A percentile compares a stretch with the other conserved stretches of the same genome.
Evolutionary conservation across 2,113 vertebrate genomes (phyloP).

Genomic region (Ceyx melanurus): DNA sequence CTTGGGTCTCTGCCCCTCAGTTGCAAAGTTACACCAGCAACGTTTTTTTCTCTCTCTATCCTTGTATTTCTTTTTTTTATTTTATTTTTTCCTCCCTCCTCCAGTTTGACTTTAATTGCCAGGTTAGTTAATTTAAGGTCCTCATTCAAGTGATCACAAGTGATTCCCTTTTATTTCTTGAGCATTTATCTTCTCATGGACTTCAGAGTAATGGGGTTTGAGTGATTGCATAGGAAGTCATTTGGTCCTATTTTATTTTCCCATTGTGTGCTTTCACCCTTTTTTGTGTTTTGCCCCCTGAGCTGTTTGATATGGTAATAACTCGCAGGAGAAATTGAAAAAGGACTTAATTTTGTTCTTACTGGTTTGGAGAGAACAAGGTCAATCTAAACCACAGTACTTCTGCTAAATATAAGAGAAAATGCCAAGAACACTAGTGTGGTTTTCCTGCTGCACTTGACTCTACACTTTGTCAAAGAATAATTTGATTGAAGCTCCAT

Average conservation of each 20-base stretch:
- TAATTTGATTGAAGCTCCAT: background rate
- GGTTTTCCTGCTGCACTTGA: background rate
- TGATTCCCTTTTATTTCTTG: background rate
- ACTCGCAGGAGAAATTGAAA: background rate
- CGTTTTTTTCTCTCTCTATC: rapidly evolving
- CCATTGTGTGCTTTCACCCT: background rate
- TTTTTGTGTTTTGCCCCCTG: background rate
- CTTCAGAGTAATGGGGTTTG: background rate
- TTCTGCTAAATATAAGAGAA: background rate
- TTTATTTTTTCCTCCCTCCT: too few relatives aligned
- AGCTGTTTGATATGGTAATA: background rate
- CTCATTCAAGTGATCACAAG: rapidly evolving
- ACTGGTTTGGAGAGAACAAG: background rate
- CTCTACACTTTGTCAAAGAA: background rate
- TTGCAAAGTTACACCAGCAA: background rate
- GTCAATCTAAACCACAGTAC: background rate
- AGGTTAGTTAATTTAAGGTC: background rate
- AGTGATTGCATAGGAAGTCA: background rate
- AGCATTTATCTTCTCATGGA: rapidly evolving
- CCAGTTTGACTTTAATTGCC: background rate
- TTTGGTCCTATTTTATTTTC: background rate
- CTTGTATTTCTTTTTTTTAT: background rate
- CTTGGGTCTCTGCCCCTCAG: background rate
- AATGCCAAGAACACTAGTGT: background rate
- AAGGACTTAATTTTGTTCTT: background rate